Evolutionary conservation across 2,113 vertebrate genomes (phyloP), one percentile per base, ranked within the genome.

Genomic region (Myrmophylax atrothorax): DNA sequence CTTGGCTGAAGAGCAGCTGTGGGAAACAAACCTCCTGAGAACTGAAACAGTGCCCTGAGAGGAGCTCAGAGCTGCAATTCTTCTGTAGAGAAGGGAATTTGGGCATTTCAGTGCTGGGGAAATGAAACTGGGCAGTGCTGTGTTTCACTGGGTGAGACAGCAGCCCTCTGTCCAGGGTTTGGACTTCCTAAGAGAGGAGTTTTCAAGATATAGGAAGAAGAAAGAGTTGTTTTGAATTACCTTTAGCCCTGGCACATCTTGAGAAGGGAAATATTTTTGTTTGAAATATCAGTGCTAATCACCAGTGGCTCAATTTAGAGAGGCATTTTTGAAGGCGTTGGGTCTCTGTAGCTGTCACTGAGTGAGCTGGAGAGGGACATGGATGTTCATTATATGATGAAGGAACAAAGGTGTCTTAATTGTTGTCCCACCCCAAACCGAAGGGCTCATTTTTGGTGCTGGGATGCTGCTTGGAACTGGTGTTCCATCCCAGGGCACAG

Each of bases 1-100:
- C 94, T 94, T 94, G 94, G 81, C 91, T 95, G 94, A 94, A 87
- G 93, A 94, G 93, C 96, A 96, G 94, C 94, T 97, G 96, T 94
- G 92, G 93, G 93, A 96, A 96, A 91, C 80, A 95, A 96, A 86
- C 79, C 92, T 96, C 82, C 88, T 93, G 93, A 94, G 96, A 96
- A 96, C 92, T 60, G 92, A 97, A 96, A 95, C 88, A 56, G 56
- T 28, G 63, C 91, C 52, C 79, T 5, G 64, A 70, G 79, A 75
- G 68, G 78, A 70, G 73, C 86, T 86, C 86, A 63, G 93, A 81
- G 73, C 63, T 87, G 87, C 91, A 62, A 28, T 59, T 86, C 89
- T 96, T 76, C 60, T 40, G 38, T 59, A 46, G 72, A 78, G 80
- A 44, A 89, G 92, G 92, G 92, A 95, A 75, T 75, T 67, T 31